Conservation (phyloP, 2,113 vertebrate genomes). For the Hylia prasina region DNA sequence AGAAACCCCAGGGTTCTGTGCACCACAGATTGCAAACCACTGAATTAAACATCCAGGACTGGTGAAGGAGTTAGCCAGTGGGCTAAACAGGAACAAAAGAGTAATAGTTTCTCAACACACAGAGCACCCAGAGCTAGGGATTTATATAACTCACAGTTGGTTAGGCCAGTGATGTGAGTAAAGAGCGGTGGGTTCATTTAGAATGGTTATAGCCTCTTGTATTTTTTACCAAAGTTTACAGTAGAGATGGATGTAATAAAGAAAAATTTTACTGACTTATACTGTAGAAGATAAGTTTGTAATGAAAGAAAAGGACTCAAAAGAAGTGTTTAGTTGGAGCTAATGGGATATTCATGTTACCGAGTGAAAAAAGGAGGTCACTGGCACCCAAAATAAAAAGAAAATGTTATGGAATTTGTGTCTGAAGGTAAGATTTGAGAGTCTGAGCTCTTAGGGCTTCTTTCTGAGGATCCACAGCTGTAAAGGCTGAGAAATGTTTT, state of each 20-base stretch:
- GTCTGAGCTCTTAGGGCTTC: background rate
- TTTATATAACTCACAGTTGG: constrained; percentile 8
- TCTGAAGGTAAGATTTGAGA: background rate
- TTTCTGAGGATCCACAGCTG: background rate
- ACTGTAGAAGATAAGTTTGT: background rate
- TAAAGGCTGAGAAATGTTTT: background rate
- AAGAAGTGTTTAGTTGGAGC: background rate
- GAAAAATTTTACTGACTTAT: background rate
- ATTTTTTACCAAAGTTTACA: background rate
- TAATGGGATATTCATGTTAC: background rate
- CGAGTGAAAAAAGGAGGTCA: background rate
- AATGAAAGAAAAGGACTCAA: background rate
- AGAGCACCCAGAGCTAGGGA: background rate
- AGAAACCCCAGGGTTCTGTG: constrained; percentile 49
- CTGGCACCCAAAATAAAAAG: background rate
- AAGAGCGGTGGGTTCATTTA: background rate
- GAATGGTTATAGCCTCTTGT: background rate
- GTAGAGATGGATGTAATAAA: background rate
- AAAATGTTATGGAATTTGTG: background rate
- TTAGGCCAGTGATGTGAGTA: background rate
- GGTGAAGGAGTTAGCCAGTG: constrained; percentile 37
- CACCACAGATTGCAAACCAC: constrained; percentile 20
- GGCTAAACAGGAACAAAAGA: constrained; percentile 50
- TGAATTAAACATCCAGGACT: constrained; percentile 26
- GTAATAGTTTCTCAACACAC: constrained; percentile 19